Evolutionary conservation across 2,888 invertebrate species (phyloP).

Genomic region (Augochlorella aurata): DNA sequence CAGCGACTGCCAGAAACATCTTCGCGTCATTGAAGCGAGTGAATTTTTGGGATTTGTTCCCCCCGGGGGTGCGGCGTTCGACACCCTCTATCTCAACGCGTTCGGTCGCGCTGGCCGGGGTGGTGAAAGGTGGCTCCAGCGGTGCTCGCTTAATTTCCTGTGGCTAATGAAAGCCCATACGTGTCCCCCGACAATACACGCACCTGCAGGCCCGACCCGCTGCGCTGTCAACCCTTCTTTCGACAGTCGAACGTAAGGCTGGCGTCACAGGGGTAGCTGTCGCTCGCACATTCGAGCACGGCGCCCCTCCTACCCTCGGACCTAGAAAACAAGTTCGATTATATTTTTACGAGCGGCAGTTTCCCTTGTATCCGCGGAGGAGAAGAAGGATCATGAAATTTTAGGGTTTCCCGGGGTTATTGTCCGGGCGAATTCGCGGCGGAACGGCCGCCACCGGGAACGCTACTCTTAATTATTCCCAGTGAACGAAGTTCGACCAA

Average conservation of each 20-base stretch:
- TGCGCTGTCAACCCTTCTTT: conserved; percentile 46
- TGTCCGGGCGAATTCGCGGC: conserved; percentile 3
- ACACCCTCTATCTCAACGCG: conserved; percentile 62
- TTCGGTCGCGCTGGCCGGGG: conserved; percentile 36
- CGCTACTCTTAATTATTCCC: conserved; percentile 47
- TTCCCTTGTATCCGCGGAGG: neutral
- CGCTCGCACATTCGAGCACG: neutral
- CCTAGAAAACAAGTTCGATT: neutral
- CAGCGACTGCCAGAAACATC: conserved; percentile 38
- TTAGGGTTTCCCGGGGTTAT: neutral
- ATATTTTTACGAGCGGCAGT: neutral
- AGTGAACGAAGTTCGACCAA: conserved; percentile 25
- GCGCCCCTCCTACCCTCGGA: no score
- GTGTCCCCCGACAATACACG: conserved; percentile 54
- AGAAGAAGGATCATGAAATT: neutral
- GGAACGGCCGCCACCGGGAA: neutral
- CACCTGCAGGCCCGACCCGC: conserved; percentile 38
- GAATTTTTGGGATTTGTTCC: conserved; percentile 62
- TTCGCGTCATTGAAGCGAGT: conserved; percentile 44
- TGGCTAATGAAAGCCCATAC: conserved; percentile 79
- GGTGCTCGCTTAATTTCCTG: conserved; percentile 80
- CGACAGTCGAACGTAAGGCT: conserved; percentile 37
- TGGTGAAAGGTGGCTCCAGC: conserved; percentile 48
- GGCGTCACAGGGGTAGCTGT: conserved; percentile 6
- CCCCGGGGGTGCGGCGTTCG: conserved; percentile 42